A percentile compares a stretch with the other conserved stretches of the same genome.
Conservation (phyloP, 2,797 vertebrate species). For the Poecilia gillii region DNA sequence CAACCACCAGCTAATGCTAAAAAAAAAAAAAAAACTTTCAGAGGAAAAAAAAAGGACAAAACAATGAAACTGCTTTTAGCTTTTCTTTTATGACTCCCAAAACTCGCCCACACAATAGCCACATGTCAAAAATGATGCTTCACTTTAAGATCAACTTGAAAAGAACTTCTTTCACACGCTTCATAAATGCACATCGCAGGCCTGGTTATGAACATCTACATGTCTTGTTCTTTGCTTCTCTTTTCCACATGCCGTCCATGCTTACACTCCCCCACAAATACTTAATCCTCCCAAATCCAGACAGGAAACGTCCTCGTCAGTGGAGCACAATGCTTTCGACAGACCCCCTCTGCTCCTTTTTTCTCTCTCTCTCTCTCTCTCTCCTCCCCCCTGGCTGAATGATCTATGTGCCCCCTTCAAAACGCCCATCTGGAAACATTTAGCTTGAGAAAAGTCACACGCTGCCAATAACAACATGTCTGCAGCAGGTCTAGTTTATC, state of each 20-base stretch:
- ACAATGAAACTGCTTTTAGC: slow-evolving; percentile 39
- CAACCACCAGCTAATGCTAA: slow-evolving; percentile 2
- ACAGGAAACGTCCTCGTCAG: slow-evolving; percentile 78
- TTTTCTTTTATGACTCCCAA: slow-evolving; percentile 21
- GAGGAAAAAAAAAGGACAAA: slow-evolving; percentile 6
- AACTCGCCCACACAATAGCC: slow-evolving; percentile 17
- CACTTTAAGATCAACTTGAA: not conserved
- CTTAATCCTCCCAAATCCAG: slow-evolving; percentile 76
- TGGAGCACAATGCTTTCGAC: slow-evolving; percentile 74
- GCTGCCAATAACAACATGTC: slow-evolving; percentile 65
- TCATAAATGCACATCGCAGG: slow-evolving; percentile 3
- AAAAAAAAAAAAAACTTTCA: not conserved
- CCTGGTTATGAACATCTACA: slow-evolving; percentile 13
- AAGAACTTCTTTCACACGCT: slow-evolving; percentile 11
- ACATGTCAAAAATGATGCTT: slow-evolving; percentile 12
- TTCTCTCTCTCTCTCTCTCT: slow-evolving; percentile 3
- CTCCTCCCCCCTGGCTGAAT: slow-evolving; percentile 42
- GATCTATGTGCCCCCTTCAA: slow-evolving; percentile 63
- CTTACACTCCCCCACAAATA: slow-evolving; percentile 53
- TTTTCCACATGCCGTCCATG: slow-evolving; percentile 40
- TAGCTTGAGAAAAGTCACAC: slow-evolving; percentile 62
- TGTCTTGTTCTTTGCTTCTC: slow-evolving; percentile 32
- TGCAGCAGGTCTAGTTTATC: slow-evolving; percentile 45
- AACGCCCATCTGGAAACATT: slow-evolving; percentile 75
- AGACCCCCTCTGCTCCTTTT: slow-evolving; percentile 60